phyloP scores from a whole-genome alignment of 2,888 invertebrate genomes.

The Amphimallon solstitiale region DNA sequence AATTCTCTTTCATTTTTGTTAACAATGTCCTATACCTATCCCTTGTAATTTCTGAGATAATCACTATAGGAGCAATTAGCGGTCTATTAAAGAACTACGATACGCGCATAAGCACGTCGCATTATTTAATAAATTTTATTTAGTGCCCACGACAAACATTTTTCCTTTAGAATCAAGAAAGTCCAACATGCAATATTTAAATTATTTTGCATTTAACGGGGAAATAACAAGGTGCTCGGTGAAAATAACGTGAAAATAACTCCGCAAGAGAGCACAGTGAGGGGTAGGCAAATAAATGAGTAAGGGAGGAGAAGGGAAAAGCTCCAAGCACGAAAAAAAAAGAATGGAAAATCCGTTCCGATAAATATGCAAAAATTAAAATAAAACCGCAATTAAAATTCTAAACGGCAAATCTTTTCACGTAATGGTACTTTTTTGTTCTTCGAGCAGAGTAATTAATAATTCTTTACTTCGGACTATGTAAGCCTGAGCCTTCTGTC shows the following conservation, averaged over 20 bases:
- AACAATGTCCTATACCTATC: too few species aligned
- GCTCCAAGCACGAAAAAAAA: background rate
- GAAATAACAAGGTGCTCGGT: slow-evolving; percentile 22
- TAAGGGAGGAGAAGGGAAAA: background rate
- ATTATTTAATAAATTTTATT: slow-evolving; percentile 29
- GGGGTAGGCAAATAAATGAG: slow-evolving; percentile 13
- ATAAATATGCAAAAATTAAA: slow-evolving; percentile 41
- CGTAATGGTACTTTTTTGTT: slow-evolving; percentile 29
- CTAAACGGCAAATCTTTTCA: slow-evolving; percentile 37
- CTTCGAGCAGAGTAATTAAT: slow-evolving; percentile 44
- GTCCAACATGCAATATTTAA: slow-evolving; percentile 39
- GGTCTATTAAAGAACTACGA: too few species aligned
- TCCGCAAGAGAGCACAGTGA: background rate
- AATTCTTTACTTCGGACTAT: slow-evolving; percentile 40
- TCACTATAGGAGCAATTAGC: too few species aligned
- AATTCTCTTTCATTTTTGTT: too few species aligned
- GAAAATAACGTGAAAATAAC: slow-evolving; percentile 27
- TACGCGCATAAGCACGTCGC: background rate
- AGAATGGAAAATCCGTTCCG: slow-evolving; percentile 2
- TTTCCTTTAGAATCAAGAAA: slow-evolving; percentile 3
- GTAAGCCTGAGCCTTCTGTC: background rate
- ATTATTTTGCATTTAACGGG: slow-evolving; percentile 41
- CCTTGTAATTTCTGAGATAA: too few species aligned
- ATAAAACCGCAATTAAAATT: slow-evolving; percentile 41
- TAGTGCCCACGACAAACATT: slow-evolving; percentile 9